Evolutionary conservation across 2,888 invertebrate genomes (phyloP), one percentile per base, ranked within the genome.

Genomic region (Stenodema calcarata): DNA sequence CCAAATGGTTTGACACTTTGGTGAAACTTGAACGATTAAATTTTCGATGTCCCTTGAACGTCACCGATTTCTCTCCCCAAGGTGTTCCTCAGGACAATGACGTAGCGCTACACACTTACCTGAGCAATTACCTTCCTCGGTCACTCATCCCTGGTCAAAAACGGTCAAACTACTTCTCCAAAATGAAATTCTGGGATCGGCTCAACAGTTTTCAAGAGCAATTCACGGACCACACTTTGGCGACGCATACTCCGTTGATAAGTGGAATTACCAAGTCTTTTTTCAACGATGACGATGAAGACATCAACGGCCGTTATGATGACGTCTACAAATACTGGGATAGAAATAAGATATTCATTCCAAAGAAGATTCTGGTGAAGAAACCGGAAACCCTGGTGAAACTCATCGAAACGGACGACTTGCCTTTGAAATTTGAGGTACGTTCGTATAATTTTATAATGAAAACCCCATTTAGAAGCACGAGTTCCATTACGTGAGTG

Each of bases 301-400:
- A 42, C 23, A 50, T 85, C 23, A 27, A 27, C 12, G 76, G 85
- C 1, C 27, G 41, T 28, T 85, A 75, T 41, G 85, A 73, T 41
- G 85, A 75, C n/a, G 23, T 85, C 12, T 85, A 85, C 50, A n/a
- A 3, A 0, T 85, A 35, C 27, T 85, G 85, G 85, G 85, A 85
- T 30, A 16, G 85, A 14, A 85, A 76, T 18, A 47, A 75, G 27
- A 23, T 27, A 18, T 76, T 85, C 30, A 18, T 30, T 28, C 73
- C 85, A 23, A 75, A 73, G 28, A 85, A 85, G 41, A 76, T 85
- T 30, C 23, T 85, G 18, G 85, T 85, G 28, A 85, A 85, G 30
- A 85, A 27, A 47, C 85, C 85, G n/a, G 85, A 85, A 85, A 85
- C 85, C 9, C 44, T 85, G 35, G 76, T 85, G 12, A 85, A 76